Percentiles rank a stretch among this genome's conserved stretches.
Conservation (phyloP, 2,113 vertebrate species). For the Eleginops maclovinus region DNA sequence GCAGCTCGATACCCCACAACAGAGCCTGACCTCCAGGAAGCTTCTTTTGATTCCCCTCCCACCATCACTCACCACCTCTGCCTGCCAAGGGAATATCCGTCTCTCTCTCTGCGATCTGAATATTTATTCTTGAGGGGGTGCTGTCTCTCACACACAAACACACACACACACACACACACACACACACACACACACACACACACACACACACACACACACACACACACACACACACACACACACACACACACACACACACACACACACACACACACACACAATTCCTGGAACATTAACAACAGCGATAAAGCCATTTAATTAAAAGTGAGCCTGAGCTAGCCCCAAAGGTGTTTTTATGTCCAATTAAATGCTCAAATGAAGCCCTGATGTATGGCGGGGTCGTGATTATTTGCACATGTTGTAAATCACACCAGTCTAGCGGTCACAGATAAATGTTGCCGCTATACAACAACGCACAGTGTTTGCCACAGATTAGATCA, state of each 20-base stretch:
- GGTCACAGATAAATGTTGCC: neutral
- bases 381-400: slow-evolving; percentile 45
- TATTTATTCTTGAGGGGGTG: slow-evolving; percentile 74
- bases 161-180: slow-evolving; percentile 11
- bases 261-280: slow-evolving; percentile 16
- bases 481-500: slow-evolving; percentile 12
- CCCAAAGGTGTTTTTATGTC: slow-evolving; percentile 63
- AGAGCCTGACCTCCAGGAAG: slow-evolving; percentile 49
- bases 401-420: slow-evolving; percentile 5
- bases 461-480: slow-evolving; percentile 1
- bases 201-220: slow-evolving; percentile 20
- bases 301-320: slow-evolving; percentile 77
- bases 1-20: slow-evolving; percentile 55
- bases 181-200: too few relatives aligned
- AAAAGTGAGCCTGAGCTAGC: slow-evolving; percentile 51
- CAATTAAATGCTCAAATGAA: slow-evolving; percentile 65
- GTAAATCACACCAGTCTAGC: slow-evolving; percentile 28
- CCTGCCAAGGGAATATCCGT: slow-evolving; percentile 61
- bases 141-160: slow-evolving; percentile 38
- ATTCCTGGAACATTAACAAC: slow-evolving; percentile 57
- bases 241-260: slow-evolving; percentile 8
- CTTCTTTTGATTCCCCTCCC: slow-evolving; percentile 12
- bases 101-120: slow-evolving; percentile 67
- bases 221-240: slow-evolving; percentile 12
- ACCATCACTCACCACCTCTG: slow-evolving; percentile 37